phyloP scores from a whole-genome alignment of 1,140 invertebrate species.

The Drosophila pallidifrons region DNA sequence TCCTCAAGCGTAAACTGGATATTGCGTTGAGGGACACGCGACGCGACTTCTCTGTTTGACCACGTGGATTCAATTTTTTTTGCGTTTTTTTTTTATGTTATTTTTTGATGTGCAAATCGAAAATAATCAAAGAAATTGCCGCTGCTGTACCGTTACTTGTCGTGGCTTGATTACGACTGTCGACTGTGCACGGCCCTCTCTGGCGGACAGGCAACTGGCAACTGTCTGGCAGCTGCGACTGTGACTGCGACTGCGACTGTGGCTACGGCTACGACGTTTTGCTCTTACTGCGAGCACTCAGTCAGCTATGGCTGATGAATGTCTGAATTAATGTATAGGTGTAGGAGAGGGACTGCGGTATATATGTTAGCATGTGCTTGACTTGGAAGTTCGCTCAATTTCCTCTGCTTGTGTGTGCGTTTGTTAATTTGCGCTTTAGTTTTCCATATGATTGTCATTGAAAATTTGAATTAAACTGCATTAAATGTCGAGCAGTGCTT shows the following conservation, averaged over 20 bases:
- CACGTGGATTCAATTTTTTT: conserved; percentile 18
- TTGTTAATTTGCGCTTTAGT: conserved; percentile 70
- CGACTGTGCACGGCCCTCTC: conserved; percentile 63
- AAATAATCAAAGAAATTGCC: conserved; percentile 46
- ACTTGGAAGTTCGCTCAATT: conserved; percentile 41
- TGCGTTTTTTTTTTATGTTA: too few relatives aligned
- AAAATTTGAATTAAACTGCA: conserved; percentile 69
- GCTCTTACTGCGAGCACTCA: conserved; percentile 9
- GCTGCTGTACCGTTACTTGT: conserved; percentile 66
- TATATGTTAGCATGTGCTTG: not conserved
- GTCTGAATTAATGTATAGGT: conserved; percentile 7
- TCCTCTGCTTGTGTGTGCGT: conserved; percentile 14
- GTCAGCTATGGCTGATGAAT: conserved; percentile 21
- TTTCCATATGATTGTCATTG: conserved; percentile 65
- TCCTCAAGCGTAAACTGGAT: conserved; percentile 4
- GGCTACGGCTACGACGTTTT: conserved; percentile 17
- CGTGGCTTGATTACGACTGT: conserved; percentile 64
- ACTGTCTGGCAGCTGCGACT: conserved; percentile 26
- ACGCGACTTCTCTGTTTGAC: conserved; percentile 4
- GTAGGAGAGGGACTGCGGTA: conserved; percentile 15
- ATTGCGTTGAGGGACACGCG: conserved; percentile 4
- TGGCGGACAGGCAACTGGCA: conserved; percentile 31
- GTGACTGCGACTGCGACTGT: conserved; percentile 8
- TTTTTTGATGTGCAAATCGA: conserved; percentile 4
- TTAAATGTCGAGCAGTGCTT: conserved; percentile 27